Evolutionary conservation across 2,888 invertebrate species (phyloP).

Genomic region (Eupithecia inturbata): DNA sequence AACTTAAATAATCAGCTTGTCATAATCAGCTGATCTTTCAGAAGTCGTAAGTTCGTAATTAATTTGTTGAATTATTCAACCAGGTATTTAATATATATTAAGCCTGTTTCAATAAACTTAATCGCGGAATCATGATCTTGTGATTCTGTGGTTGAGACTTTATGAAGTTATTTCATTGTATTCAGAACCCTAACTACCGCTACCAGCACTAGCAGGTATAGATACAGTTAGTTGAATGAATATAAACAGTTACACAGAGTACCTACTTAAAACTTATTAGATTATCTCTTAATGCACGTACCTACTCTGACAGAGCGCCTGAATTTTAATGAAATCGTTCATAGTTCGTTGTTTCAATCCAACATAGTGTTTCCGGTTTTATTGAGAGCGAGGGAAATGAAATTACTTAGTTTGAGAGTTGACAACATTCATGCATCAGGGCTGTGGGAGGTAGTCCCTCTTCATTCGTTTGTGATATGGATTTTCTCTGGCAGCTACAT

Average conservation of each 20-base stretch:
- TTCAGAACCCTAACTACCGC: background rate
- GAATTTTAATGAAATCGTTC: conserved; percentile 27
- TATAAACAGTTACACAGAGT: too few relatives aligned
- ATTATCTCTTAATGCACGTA: background rate
- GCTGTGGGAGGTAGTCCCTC: background rate
- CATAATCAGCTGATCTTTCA: too few relatives aligned
- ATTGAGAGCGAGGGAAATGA: conserved; percentile 21
- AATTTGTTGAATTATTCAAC: background rate
- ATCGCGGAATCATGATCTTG: too few relatives aligned
- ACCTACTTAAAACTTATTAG: too few relatives aligned
- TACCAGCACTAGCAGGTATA: background rate
- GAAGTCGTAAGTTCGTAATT: background rate
- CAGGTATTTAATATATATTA: background rate
- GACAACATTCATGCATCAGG: background rate
- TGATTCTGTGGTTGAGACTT: background rate
- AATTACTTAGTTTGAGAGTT: conserved; percentile 19
- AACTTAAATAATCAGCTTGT: background rate
- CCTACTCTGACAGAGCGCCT: background rate
- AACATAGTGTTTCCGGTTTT: conserved; percentile 19
- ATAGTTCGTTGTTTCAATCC: conserved; percentile 18
- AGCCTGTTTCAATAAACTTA: background rate
- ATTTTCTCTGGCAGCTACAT: background rate
- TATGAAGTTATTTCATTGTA: background rate
- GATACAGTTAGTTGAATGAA: background rate
- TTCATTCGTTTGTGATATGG: background rate